Evolutionary conservation across 2,888 invertebrate species (phyloP).

Genomic region (Serripes groenlandicus): DNA sequence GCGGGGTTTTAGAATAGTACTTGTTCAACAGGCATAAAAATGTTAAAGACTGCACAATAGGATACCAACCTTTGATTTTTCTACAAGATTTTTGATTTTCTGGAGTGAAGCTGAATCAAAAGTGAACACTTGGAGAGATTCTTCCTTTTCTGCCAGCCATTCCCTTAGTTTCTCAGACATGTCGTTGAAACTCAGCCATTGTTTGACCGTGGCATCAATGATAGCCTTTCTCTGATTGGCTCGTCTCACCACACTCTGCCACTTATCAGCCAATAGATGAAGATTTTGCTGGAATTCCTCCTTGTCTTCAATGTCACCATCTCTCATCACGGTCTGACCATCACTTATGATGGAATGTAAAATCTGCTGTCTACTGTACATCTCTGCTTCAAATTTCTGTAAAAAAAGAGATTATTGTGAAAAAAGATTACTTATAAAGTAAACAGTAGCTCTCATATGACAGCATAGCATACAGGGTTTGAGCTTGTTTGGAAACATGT

Average conservation of each 20-base stretch:
- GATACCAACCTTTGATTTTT: conserved; percentile 76
- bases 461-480: too few species aligned
- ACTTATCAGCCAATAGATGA: conserved; percentile 82
- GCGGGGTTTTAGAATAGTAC: too few species aligned
- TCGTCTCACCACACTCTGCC: conserved; percentile 83
- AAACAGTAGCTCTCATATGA: too few species aligned
- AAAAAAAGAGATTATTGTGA: too few species aligned
- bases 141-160: conserved; percentile 81
- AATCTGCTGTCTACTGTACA: conserved; percentile 83
- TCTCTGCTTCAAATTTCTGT: conserved; percentile 83
- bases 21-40: neutral
- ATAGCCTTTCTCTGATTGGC: conserved; percentile 83
- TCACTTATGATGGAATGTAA: conserved; percentile 84
- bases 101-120: conserved; percentile 79
- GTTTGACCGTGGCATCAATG: conserved; percentile 79
- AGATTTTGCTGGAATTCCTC: conserved; percentile 84
- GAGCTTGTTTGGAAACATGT: too few species aligned
- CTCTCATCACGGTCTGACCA: conserved; percentile 82
- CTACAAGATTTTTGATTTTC: conserved; percentile 77
- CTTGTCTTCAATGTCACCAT: conserved; percentile 79
- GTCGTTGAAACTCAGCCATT: conserved; percentile 82
- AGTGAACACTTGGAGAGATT: conserved; percentile 76
- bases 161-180: conserved; percentile 76
- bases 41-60: neutral
- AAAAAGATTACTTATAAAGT: too few species aligned